Evolutionary conservation across 2,797 vertebrate species (phyloP).

Genomic region (Eidolon dupreanum): DNA sequence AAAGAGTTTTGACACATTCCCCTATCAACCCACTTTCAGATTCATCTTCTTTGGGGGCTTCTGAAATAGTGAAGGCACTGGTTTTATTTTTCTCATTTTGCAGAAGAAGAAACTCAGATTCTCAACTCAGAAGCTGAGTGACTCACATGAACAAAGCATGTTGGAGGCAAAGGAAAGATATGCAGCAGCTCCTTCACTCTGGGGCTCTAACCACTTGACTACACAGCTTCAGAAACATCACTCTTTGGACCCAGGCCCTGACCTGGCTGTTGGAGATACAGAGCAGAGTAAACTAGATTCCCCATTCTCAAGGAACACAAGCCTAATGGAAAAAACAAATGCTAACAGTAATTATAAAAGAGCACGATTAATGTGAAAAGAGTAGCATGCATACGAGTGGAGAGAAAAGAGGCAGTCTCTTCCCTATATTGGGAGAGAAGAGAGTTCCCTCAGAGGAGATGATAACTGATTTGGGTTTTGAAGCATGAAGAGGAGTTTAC

Average conservation of each 20-base stretch:
- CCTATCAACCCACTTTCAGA: background rate
- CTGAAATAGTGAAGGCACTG: background rate
- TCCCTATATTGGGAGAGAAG: background rate
- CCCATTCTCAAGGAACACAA: background rate
- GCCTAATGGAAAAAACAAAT: background rate
- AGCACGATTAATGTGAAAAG: background rate
- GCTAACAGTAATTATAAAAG: background rate
- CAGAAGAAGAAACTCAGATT: conserved; percentile 2
- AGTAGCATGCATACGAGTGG: background rate
- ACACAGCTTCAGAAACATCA: background rate
- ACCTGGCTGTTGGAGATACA: background rate
- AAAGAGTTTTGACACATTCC: conserved; percentile 31
- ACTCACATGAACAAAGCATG: background rate
- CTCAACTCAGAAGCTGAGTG: background rate
- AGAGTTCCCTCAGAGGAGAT: background rate
- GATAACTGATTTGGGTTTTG: background rate
- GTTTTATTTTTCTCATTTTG: conserved; percentile 41
- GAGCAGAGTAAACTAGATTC: background rate
- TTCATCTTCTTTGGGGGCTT: conserved; percentile 33
- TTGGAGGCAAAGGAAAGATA: background rate
- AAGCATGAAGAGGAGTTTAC: background rate
- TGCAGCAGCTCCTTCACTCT: background rate
- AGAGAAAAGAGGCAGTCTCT: background rate
- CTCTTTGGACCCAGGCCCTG: background rate
- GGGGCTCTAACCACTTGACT: background rate